Evolutionary conservation across 2,113 vertebrate species (phyloP).

Genomic region (Choloepus hoffmanni): DNA sequence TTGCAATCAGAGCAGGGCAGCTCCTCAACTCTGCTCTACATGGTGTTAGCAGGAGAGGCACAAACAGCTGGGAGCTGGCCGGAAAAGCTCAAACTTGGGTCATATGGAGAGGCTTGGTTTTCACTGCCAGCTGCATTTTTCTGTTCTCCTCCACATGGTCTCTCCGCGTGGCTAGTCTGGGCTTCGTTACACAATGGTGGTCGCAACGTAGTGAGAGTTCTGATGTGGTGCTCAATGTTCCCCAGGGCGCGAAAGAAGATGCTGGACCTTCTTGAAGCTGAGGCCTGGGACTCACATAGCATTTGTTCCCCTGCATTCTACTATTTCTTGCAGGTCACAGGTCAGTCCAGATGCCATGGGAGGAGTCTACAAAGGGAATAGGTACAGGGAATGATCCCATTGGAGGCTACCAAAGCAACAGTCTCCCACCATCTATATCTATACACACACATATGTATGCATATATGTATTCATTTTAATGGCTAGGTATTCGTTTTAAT

Average conservation of each 20-base stretch:
- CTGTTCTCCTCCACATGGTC: background rate
- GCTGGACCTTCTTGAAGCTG: background rate
- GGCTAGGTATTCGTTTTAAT: background rate
- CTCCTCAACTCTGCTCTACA: background rate
- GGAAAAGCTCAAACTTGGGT: background rate
- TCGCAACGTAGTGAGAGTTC: background rate
- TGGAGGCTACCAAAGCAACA: background rate
- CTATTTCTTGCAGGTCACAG: background rate
- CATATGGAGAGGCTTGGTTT: background rate
- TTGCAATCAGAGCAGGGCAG: background rate
- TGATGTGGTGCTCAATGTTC: background rate
- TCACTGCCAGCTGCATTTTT: background rate
- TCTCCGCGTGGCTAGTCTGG: background rate
- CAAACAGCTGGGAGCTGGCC: background rate
- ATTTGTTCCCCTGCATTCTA: background rate
- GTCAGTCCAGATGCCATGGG: background rate
- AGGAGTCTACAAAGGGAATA: background rate
- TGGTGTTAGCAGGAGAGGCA: background rate
- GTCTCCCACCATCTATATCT: background rate
- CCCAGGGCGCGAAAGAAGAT: background rate
- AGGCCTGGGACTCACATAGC: background rate
- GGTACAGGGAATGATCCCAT: background rate
- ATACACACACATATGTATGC: background rate
- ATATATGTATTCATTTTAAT: background rate
- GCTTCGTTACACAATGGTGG: background rate